Evolutionary conservation across 2,888 invertebrate genomes (phyloP).

Genomic region (Pollenia angustigena): DNA sequence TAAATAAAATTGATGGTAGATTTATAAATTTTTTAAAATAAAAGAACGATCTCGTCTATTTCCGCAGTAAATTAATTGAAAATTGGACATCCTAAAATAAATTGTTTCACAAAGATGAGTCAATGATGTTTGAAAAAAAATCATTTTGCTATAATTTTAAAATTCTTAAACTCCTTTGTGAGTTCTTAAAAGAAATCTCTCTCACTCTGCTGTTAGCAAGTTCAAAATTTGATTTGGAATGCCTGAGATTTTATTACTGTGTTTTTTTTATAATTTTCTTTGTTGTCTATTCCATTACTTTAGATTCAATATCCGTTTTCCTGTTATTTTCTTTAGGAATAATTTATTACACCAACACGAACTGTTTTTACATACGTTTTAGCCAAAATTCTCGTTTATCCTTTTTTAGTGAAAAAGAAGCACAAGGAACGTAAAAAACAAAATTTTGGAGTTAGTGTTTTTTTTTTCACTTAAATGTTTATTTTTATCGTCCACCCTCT

Average conservation of each 20-base stretch:
- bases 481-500: not conserved
- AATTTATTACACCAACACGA: conserved; percentile 14
- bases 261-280: not conserved
- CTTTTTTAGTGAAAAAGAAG: not conserved
- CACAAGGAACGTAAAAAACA: conserved; percentile 1
- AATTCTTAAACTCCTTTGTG: too few species aligned
- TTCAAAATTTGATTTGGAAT: conserved; percentile 9
- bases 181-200: not conserved
- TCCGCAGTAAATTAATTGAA: too few species aligned
- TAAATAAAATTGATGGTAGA: too few species aligned
- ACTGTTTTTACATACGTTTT: not conserved
- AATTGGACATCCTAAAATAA: too few species aligned
- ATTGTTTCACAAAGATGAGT: too few species aligned
- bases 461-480: not conserved
- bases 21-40: too few species aligned
- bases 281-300: not conserved
- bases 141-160: too few species aligned
- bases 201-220: not conserved
- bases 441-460: not conserved
- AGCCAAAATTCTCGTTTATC: not conserved
- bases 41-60: too few species aligned
- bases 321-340: conserved; percentile 9
- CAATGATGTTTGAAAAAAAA: too few species aligned
- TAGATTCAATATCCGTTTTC: conserved; percentile 28
- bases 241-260: conserved; percentile 15